Conservation (phyloP, 2,797 vertebrate genomes). For the Pangasius macronema region DNA sequence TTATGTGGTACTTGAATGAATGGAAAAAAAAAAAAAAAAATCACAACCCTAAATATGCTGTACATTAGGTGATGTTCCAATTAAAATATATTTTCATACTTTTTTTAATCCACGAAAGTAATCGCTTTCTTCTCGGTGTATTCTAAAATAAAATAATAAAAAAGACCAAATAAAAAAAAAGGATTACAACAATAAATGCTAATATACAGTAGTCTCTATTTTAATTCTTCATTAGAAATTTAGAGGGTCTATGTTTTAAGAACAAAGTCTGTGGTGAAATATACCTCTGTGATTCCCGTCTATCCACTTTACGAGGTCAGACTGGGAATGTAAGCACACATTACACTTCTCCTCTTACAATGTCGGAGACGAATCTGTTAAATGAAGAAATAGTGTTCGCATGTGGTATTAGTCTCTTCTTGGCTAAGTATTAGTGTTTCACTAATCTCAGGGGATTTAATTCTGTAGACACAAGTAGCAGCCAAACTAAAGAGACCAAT, state of each 20-base stretch:
- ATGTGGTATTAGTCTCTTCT: constrained; percentile 38
- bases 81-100: background rate
- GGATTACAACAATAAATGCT: background rate
- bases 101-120: background rate
- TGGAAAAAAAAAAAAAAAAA: background rate
- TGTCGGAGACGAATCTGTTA: no score
- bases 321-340: no score
- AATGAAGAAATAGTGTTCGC: constrained; percentile 52
- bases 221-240: background rate
- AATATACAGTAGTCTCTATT: background rate
- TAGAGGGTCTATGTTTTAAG: background rate
- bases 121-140: background rate
- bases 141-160: no score
- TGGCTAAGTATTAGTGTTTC: constrained; percentile 45
- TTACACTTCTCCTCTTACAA: no score
- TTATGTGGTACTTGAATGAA: no score
- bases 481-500: constrained; percentile 54
- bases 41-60: background rate
- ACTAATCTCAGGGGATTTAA: constrained; percentile 56
- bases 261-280: background rate
- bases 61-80: background rate
- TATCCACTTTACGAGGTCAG: no score
- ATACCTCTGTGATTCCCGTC: background rate
- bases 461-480: constrained; percentile 45
- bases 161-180: background rate